These are phyloP conservation scores for Pelodiscus sinensis DNA, from an alignment of 2,113 vertebrate species.

Conservation along the genomic window DNA sequence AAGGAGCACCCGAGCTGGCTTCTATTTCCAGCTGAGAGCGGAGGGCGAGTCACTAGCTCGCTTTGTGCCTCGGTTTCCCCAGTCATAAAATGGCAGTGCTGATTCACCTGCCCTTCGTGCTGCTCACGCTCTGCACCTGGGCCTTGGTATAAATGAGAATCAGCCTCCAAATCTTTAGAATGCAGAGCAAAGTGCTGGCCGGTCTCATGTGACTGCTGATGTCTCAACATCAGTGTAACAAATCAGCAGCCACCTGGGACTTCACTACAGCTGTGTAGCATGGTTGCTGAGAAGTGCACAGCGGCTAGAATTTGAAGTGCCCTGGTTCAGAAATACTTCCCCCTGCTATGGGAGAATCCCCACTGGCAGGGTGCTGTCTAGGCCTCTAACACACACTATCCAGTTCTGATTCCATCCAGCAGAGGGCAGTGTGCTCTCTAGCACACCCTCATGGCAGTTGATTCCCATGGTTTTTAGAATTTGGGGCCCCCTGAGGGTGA, in stretches of 20 bases:
- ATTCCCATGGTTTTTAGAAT: not conserved
- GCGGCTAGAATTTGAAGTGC: not conserved
- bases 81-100: not conserved
- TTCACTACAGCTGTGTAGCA: not conserved
- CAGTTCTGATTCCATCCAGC: not conserved
- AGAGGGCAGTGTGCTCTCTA: not conserved
- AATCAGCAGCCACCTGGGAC: not conserved
- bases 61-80: not conserved
- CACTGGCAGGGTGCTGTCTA: not conserved
- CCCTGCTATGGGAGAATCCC: not conserved
- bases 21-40: too few relatives aligned
- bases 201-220: too few relatives aligned
- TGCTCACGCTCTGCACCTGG: not conserved
- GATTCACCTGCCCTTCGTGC: rapidly evolving
- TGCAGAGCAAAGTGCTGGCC: too few relatives aligned
- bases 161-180: not conserved
- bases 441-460: not conserved
- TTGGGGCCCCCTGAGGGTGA: not conserved
- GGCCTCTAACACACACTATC: not conserved
- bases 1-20: too few relatives aligned
- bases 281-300: not conserved
- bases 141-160: not conserved
- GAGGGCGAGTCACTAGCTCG: not conserved
- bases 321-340: not conserved
- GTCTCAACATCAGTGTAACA: not conserved